Evolutionary conservation across 2,113 vertebrate genomes (phyloP), one percentile per base, ranked within the genome.

Genomic region (Polyodon spathula): DNA sequence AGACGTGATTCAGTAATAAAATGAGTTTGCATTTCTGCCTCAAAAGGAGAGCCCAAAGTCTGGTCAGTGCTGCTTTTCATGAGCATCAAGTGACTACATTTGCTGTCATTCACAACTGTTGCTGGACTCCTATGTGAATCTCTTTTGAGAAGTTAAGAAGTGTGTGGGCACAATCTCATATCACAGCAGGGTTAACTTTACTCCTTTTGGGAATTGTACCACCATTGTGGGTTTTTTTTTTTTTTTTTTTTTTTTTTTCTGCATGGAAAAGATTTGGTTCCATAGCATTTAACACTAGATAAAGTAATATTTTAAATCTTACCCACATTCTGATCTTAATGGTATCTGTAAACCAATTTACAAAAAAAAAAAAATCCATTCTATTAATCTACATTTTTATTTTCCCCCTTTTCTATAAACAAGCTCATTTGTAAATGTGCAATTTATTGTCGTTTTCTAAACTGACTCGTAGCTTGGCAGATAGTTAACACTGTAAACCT

Each of bases 391-490:
- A 14, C 4, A 2, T 14, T 11, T 60, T 16, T 37, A 38, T 6
- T 27, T 60, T 11, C n/a, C 8, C n/a, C 8, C 40, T 58, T 50
- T 60, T 60, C 8, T 60, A 60, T 60, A 51, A 14, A 4, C 7
- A 58, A 60, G 37, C 11, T 38, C 6, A 55, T 55, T 55, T 55
- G 16, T 55, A 60, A 60, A 51, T 50, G 27, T 60, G 44, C 37
- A 44, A 44, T 60, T 60, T 60, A 14, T 37, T 44, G 5, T 27
- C 15, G 7, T 44, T 44, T 44, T 44, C 41, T 44, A 44, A 48
- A 40, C 54, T 59, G 12, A n/a, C n/a, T n/a, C n/a, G n/a, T n/a
- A n/a, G n/a, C n/a, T n/a, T n/a, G n/a, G n/a, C 27, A 27, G 27
- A 27, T 27, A 27, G 27, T 27, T 27, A 27, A 2, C 27, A 27